Conservation (phyloP, 2,888 invertebrate species). For the Chrysodeixis includens region DNA sequence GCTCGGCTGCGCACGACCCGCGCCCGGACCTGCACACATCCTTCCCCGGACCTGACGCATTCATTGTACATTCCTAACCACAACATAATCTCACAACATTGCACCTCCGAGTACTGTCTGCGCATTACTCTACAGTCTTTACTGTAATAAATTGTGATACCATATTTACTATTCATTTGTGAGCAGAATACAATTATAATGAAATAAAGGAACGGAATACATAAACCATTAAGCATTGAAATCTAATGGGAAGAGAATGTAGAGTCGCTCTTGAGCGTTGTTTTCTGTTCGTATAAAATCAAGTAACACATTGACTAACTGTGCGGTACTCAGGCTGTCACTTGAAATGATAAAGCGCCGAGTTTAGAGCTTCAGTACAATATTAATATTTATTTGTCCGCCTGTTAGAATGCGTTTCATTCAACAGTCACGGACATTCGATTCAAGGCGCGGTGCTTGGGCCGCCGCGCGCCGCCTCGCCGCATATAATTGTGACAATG, state of each 20-base stretch:
- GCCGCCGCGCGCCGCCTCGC: constrained; percentile 64
- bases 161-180: constrained; percentile 36
- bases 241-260: constrained; percentile 18
- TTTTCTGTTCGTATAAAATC: constrained; percentile 31
- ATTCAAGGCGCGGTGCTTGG: constrained; percentile 63
- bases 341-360: constrained; percentile 56
- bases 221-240: constrained; percentile 27
- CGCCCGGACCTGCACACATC: constrained; percentile 8
- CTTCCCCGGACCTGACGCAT: constrained; percentile 17
- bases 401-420: constrained; percentile 66
- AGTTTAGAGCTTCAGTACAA: constrained; percentile 45
- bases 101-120: constrained; percentile 11
- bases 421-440: constrained; percentile 65
- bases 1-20: constrained; percentile 41
- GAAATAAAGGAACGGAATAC: constrained; percentile 26
- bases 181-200: constrained; percentile 25
- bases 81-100: constrained; percentile 19
- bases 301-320: constrained; percentile 31
- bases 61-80: constrained; percentile 25
- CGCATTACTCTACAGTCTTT: constrained; percentile 20
- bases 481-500: constrained; percentile 81
- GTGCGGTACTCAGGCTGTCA: constrained; percentile 34
- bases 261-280: constrained; percentile 19
- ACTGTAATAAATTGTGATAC: constrained; percentile 25
- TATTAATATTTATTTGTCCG: constrained; percentile 62